Evolutionary conservation across 1,140 invertebrate species (phyloP).

Genomic region (Drosophila melanogaster): DNA sequence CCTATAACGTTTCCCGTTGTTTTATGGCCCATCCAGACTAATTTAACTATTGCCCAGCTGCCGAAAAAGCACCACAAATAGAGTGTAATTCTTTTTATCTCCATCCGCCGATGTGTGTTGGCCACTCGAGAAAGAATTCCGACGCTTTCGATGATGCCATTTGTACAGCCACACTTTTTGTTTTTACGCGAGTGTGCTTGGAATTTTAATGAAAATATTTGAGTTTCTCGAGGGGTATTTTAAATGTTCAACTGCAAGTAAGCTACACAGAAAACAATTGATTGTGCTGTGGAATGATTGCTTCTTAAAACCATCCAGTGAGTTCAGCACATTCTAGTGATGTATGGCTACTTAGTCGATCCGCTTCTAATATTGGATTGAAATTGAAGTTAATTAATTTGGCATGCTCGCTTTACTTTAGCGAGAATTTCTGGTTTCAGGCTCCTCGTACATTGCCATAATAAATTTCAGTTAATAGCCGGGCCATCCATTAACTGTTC

Average conservation of each 20-base stretch:
- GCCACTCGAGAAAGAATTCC: constrained; percentile 6
- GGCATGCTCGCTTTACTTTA: constrained; percentile 29
- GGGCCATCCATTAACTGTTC: constrained; percentile 59
- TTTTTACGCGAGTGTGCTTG: constrained; percentile 33
- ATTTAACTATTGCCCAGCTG: constrained; percentile 56
- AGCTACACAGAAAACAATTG: background rate
- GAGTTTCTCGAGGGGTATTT: constrained; percentile 20
- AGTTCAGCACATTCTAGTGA: background rate
- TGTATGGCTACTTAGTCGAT: background rate
- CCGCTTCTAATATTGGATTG: constrained; percentile 34
- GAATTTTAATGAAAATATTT: constrained; percentile 64
- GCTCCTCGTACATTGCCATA: constrained; percentile 45
- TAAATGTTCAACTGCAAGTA: constrained; percentile 18
- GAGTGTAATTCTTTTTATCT: constrained; percentile 22
- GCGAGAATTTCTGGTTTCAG: constrained; percentile 20
- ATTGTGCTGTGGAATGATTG: too few relatives aligned
- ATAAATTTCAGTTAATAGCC: constrained; percentile 75
- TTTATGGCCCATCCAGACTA: constrained; percentile 57
- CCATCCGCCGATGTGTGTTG: background rate
- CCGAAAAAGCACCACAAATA: constrained; percentile 1
- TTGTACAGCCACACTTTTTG: constrained; percentile 39
- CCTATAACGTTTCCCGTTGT: constrained; percentile 60
- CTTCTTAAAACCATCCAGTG: background rate
- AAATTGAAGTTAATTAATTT: constrained; percentile 70
- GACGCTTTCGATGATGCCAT: constrained; percentile 22